Conservation (phyloP, 2,797 vertebrate genomes). For the Uromys caudimaculatus region DNA sequence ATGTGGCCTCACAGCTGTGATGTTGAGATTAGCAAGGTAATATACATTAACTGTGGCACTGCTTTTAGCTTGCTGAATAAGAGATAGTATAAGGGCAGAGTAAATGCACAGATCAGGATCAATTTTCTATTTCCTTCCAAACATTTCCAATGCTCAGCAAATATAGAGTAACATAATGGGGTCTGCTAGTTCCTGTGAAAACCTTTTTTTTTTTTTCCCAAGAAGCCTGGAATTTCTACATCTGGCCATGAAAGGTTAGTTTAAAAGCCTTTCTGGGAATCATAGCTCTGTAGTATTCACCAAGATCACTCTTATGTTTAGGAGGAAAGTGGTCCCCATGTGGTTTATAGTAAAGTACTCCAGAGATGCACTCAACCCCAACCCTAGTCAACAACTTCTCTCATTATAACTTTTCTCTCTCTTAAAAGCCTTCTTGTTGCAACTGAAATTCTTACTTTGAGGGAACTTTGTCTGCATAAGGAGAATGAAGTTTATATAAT, state of each 20-base stretch:
- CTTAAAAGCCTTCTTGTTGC: not conserved
- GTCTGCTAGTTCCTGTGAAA: constrained; percentile 30
- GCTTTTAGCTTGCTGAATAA: constrained; percentile 61
- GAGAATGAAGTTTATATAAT: constrained; percentile 3
- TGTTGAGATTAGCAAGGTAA: constrained; percentile 63
- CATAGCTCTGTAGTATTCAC: not conserved
- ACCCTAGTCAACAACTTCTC: not conserved
- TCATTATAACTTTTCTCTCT: constrained; percentile 3
- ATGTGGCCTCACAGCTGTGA: constrained; percentile 55
- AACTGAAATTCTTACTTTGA: constrained; percentile 43
- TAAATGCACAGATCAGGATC: constrained; percentile 56
- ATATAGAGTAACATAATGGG: constrained; percentile 39
- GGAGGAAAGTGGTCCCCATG: not conserved
- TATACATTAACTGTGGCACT: constrained; percentile 6
- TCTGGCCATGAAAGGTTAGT: not conserved
- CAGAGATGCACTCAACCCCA: constrained; percentile 11
- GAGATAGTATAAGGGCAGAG: constrained; percentile 45
- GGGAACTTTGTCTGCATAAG: not conserved
- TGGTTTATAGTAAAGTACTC: constrained; percentile 39
- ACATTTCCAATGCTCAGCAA: constrained; percentile 38
- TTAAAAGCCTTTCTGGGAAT: constrained; percentile 46
- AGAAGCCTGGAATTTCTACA: constrained; percentile 44
- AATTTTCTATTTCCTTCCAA: constrained; percentile 63
- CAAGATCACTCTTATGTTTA: not conserved
- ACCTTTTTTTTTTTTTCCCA: not conserved